Evolutionary conservation across 1,140 invertebrate genomes (phyloP), one percentile per base, ranked within the genome.

Genomic region (Contarinia nasturtii): DNA sequence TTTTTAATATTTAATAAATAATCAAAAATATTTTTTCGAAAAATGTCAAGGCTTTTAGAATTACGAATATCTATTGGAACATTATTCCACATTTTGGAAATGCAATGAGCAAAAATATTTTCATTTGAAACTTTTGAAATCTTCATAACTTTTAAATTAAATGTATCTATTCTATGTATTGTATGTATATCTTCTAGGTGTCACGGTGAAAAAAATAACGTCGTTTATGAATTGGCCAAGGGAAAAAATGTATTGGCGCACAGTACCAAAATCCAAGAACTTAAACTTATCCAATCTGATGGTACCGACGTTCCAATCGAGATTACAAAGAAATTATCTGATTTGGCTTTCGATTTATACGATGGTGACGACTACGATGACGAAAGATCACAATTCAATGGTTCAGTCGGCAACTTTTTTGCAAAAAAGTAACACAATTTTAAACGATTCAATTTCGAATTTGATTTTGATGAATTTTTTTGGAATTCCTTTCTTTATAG

Each of bases 141-240:
- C n/a, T n/a, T n/a, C n/a, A n/a, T n/a, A n/a, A n/a, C n/a, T n/a
- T n/a, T n/a, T n/a, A n/a, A n/a, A n/a, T n/a, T n/a, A n/a, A n/a
- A n/a, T n/a, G n/a, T n/a, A n/a, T n/a, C n/a, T n/a, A n/a, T n/a
- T n/a, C n/a, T n/a, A n/a, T n/a, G n/a, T n/a, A n/a, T n/a, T n/a
- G n/a, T n/a, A n/a, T n/a, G n/a, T n/a, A n/a, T n/a, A n/a, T n/a
- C n/a, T n/a, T n/a, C n/a, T n/a, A 68, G 66, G 66, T 74, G 87
- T 52, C 86, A 91, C 54, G 86, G 87, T 14, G 74, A 87, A 58
- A 64, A 75, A 49, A 70, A 66, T 17, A 85, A 89, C 64, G 55
- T 70, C 11, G 75, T 83, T 1, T 86, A 72, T 56, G 61, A 79
- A 46, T 53, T 78, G 33, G 77, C 76, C 0, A 73, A 73, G 44